Base-by-base conservation (phyloP, 2,113 vertebrate species). In the Microcebus jonahi region DNA sequence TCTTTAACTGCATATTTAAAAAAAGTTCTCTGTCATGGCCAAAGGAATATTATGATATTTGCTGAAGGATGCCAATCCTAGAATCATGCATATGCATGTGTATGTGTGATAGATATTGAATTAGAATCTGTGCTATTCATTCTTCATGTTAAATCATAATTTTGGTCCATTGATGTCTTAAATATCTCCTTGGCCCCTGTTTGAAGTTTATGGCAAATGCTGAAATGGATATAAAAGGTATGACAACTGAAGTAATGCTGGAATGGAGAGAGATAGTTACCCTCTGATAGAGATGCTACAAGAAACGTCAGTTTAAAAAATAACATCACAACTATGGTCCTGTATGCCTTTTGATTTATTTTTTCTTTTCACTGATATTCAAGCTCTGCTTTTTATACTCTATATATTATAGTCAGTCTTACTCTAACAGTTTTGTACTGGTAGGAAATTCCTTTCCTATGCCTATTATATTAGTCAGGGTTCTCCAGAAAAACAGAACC, bases 1-100 rank as follows among this genome's bases (percentile, higher is more conserved):
- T 59, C 31, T 90, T 89, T 93, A 81, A 29, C 14, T 84, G 25
- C 39, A 65, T 61, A 86, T 92, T 95, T 96, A 92, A 57, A 77
- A 88, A 82, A 82, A 83, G 71, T 29, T 5, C 36, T 71, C 27
- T 83, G 8, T 77, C 29, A 76, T 9, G 34, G 42, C 20, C 34
- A 71, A 55, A 93, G 17, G n/a, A 76, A 50, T 95, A 68, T 87
- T 57, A 57, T 8, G 36, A 70, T 63, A 63, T 34, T 88, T 94
- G 7, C 17, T 88, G 25, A 31, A 57, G 17, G 31, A 63, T 79
- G 3, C 25, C 6, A 48, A 11, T 42, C 27, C 34, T 65, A 87
- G 34, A 94, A 86, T 81, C 92, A 5, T 15, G 1, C 79, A 14
- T 88, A 23, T 82, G 12, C 11, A 21, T 57, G 21, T 73, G 15